phyloP scores from a whole-genome alignment of 2,888 invertebrate species.

The Stenchaetothrips biformis region DNA sequence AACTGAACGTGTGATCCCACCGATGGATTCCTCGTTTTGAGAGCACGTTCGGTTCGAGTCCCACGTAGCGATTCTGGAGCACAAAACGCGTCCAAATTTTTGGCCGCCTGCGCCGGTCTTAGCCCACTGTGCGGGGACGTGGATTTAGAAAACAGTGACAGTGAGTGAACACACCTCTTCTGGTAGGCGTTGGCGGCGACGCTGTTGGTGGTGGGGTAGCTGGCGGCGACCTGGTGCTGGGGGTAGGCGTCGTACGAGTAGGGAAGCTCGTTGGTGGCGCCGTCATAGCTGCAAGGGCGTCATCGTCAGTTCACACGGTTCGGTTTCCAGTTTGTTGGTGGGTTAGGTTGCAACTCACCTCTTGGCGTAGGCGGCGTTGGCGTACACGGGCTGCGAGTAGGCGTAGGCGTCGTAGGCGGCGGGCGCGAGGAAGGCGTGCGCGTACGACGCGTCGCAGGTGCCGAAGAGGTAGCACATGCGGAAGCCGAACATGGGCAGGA shows the following conservation, averaged over 20 bases:
- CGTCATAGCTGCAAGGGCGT: neutral
- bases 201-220: conserved; percentile 3
- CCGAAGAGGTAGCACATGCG: conserved; percentile 39
- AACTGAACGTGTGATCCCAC: too few species aligned
- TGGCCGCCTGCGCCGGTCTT: too few species aligned
- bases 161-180: conserved; percentile 35
- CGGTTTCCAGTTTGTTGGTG: too few species aligned
- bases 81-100: too few species aligned
- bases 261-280: neutral
- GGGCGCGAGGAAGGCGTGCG: conserved; percentile 34
- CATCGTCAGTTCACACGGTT: too few species aligned
- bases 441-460: conserved; percentile 37
- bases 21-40: too few species aligned
- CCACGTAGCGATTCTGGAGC: too few species aligned
- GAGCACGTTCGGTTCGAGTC: too few species aligned
- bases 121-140: too few species aligned
- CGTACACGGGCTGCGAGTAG: conserved; percentile 30
- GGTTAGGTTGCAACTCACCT: conserved; percentile 29
- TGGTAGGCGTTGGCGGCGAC: conserved; percentile 34
- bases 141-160: neutral
- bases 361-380: conserved; percentile 33
- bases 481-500: conserved; percentile 39
- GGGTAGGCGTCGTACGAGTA: conserved; percentile 12
- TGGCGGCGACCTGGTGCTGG: conserved; percentile 8
- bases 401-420: conserved; percentile 37